Base-by-base conservation (phyloP, 2,888 invertebrate genomes). In the Rhimphoctona megacephalus region DNA sequence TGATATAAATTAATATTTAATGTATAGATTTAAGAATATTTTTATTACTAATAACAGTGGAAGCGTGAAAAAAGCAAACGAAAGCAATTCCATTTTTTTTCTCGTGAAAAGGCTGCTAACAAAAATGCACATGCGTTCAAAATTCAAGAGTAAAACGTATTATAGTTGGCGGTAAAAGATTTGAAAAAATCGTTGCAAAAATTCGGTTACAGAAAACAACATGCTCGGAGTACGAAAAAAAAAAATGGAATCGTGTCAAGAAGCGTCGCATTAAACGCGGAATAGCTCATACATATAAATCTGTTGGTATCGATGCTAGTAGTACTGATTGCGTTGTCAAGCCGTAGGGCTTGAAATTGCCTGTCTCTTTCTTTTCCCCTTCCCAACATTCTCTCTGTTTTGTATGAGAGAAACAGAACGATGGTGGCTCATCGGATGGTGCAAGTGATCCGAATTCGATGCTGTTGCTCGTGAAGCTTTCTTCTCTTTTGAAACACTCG, bases 241-340 rank as follows among this genome's bases (percentile, higher is more conserved):
- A 30, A 30, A 61, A 25, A 25, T 43, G 69, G 9, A 43, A 46
- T 70, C 46, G 43, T 43, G 22, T 73, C 36, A 57, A 73, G 52
- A 54, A 39, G 36, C 33, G 22, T 36, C n/a, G 19, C 17, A 39
- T n/a, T 25, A 36, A 49, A 49, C 36, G 36, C 11, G 30, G 25
- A 25, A 36, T 22, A 77, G 30, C n/a, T 49, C 46, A 46, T 73
- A 49, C 39, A 61, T 66, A 81, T 14, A 69, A 74, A 73, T 84
- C 77, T 79, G 54, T 43, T 78, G 11, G 76, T 66, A 49, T 66
- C 33, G 54, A 76, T 70, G 64, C 78, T 69, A 67, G 57, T 73
- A 70, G 25, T 46, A 30, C 64, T 78, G 83, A 83, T 86, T 86
- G 83, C 73, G 80, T 86, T 83, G 79, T 83, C 80, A 76, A 73